These are phyloP conservation scores for Pollimyrus isidori DNA, from an alignment of 2,113 vertebrate genomes.

Conservation along the genomic window DNA sequence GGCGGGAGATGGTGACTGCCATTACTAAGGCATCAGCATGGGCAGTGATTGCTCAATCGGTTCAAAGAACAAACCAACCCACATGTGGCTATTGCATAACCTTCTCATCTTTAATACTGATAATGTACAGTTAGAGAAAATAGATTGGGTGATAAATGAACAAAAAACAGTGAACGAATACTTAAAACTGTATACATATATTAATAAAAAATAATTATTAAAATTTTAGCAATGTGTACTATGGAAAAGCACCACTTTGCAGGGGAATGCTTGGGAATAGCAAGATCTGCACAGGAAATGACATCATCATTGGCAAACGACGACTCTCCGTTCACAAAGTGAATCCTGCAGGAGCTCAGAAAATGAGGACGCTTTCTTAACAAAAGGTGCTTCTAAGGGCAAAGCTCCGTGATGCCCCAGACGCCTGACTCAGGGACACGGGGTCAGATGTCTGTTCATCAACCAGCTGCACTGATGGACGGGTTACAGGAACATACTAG, in stretches of 20 bases:
- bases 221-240: slow-evolving; percentile 21
- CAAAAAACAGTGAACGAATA: slow-evolving; percentile 28
- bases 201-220: slow-evolving; percentile 43
- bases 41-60: background rate
- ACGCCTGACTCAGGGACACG: background rate
- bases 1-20: background rate
- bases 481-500: background rate
- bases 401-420: background rate
- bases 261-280: slow-evolving; percentile 3
- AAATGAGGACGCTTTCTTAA: background rate
- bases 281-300: slow-evolving; percentile 27
- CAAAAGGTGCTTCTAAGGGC: background rate
- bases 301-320: background rate
- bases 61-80: background rate
- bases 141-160: slow-evolving; percentile 42
- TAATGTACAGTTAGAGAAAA: slow-evolving; percentile 59
- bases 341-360: background rate
- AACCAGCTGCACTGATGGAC: background rate
- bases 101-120: slow-evolving; percentile 61
- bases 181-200: slow-evolving; percentile 48
- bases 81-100: slow-evolving; percentile 37
- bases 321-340: background rate
- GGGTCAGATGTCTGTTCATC: background rate
- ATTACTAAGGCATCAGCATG: background rate
- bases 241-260: slow-evolving; percentile 14